Percentiles rank a stretch among this genome's conserved stretches.
phyloP scores from a whole-genome alignment of 2,888 invertebrate genomes.

The Xylota segnis region DNA sequence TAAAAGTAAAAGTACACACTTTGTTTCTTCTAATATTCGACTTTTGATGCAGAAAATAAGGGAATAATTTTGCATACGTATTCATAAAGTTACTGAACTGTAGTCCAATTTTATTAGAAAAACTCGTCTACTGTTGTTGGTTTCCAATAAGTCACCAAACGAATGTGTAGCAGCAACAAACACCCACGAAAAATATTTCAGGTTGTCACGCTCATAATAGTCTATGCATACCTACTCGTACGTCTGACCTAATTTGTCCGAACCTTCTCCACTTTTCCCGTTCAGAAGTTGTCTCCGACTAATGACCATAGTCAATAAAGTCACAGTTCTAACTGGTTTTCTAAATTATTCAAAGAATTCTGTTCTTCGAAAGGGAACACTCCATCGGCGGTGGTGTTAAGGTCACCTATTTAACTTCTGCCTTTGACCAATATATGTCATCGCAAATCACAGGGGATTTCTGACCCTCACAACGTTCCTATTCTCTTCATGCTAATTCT shows the following conservation, averaged over 20 bases:
- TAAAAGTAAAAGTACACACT: no score
- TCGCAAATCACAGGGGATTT: background rate
- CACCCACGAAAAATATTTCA: background rate
- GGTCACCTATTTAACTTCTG: conserved; percentile 1
- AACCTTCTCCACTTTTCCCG: background rate
- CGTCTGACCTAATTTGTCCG: background rate
- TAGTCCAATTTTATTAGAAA: no score
- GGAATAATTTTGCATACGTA: no score
- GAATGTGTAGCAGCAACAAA: background rate
- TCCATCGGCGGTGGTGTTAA: background rate
- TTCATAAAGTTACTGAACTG: no score
- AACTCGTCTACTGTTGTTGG: no score
- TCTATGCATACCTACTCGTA: background rate
- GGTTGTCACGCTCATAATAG: background rate
- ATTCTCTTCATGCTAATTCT: background rate
- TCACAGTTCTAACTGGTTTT: background rate
- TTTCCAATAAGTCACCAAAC: no score
- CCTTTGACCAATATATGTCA: background rate
- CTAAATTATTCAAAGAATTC: conserved; percentile 13
- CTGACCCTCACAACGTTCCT: background rate
- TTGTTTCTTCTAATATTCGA: no score
- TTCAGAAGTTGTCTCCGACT: background rate
- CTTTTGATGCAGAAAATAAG: no score
- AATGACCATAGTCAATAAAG: background rate
- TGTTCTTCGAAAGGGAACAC: background rate